Evolutionary conservation across 30 jellyfish, hydroid and myxozoan species (phyloP), one percentile per base, ranked within the genome.

Genomic region (Aurelia aurita): DNA sequence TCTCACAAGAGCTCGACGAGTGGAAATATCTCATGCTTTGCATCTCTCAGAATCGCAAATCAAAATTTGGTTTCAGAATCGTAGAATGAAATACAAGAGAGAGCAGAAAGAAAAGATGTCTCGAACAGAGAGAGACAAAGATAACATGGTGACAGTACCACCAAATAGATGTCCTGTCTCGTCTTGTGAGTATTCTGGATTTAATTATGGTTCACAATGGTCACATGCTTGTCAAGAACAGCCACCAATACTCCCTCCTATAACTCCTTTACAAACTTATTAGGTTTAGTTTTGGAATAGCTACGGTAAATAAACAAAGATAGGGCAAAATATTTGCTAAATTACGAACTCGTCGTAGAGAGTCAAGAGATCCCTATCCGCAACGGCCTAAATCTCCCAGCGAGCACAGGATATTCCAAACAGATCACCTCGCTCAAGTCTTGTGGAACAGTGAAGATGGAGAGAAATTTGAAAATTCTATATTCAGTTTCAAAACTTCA

Each of bases 1-100:
- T 61, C 89, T 91, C 18, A 85, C 97, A 4, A 63, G 98, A 20
- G 98, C 96, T 23, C 67, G 98, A 54, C 85, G 98, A 45, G 94
- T 91, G 26, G 98, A 91, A 51, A 79, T 91, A 11, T 88, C 98
- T 16, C 80, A 68, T 15, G 27, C 86, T 44, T 65, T 91, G 25
- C 80, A 65, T 3, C 73, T 91, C 10, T 88, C 95, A 31, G 98
- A 91, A 60, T 60, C 96, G 21, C 98, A 86, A 68, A 91, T 91
- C 32, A 91, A 91, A 78, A 85, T 91, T 23, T 76, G 88, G 98
- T 91, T 85, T 79, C 98, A 91, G 76, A 91, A 91, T 58, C 77
- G 98, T 29, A 62, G 99, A 58, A 94, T 94, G 99, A 94, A 94
- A 59, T 87, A 84, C 68, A 94, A 94, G 68, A 67, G 98, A 51